These are phyloP conservation scores for Drosophila robusta DNA, from an alignment of 2,888 invertebrate species.

Conservation along the genomic window DNA sequence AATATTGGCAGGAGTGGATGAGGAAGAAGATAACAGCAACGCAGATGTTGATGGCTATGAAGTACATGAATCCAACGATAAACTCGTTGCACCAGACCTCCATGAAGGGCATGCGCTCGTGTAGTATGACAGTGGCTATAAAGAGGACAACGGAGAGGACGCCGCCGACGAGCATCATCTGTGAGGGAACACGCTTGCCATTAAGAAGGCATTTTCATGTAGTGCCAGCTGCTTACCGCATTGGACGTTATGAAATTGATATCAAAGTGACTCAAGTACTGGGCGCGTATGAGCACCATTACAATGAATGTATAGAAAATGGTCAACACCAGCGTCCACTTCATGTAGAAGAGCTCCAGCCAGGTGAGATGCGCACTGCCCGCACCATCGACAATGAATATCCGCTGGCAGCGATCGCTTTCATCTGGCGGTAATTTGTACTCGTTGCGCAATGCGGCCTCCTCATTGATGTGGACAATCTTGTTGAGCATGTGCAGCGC, in stretches of 20 bases:
- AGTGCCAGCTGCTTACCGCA: constrained; percentile 41
- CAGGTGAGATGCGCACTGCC: constrained; percentile 41
- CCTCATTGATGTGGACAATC: constrained; percentile 44
- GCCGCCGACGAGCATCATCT: constrained; percentile 58
- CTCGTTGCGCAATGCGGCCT: constrained; percentile 1
- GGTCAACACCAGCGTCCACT: constrained; percentile 58
- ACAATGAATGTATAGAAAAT: constrained; percentile 48
- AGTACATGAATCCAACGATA: constrained; percentile 50
- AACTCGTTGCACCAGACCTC: constrained; percentile 55
- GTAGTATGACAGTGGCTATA: constrained; percentile 38
- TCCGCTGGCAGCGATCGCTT: constrained; percentile 31
- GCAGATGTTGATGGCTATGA: constrained; percentile 48
- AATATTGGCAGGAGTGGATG: constrained; percentile 45
- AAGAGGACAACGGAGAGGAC: constrained; percentile 43
- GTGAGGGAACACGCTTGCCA: background rate
- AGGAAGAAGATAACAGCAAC: constrained; percentile 52
- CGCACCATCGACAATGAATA: constrained; percentile 25
- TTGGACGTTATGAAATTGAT: constrained; percentile 54
- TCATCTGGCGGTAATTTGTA: background rate
- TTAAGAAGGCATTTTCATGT: background rate
- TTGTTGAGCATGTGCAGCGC: constrained; percentile 56
- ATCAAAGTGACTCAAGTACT: constrained; percentile 54
- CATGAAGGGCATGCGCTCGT: constrained; percentile 45
- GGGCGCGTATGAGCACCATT: constrained; percentile 58
- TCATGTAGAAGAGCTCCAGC: constrained; percentile 58